A percentile compares a stretch with the other conserved stretches of the same genome.
These are phyloP conservation scores for Uria lomvia DNA, from an alignment of 2,113 vertebrate genomes.

Conservation along the genomic window DNA sequence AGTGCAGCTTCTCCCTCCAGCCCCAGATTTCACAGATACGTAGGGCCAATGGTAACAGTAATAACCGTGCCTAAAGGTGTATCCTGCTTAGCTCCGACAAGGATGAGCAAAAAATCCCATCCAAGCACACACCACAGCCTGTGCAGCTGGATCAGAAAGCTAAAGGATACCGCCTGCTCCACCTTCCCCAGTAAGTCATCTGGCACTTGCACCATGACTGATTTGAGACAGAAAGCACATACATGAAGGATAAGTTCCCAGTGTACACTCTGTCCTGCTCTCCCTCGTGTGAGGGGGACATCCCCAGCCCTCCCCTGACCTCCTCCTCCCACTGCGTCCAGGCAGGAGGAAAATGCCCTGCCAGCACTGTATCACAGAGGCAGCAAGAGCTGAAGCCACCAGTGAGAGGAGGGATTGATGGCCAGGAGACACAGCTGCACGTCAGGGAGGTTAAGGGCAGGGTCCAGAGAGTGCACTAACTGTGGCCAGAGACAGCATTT, in stretches of 20 bases:
- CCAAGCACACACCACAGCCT: accelerated
- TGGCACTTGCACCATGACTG: accelerated
- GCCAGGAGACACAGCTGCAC: not conserved
- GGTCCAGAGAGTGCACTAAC: accelerated
- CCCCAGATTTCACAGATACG: not conserved
- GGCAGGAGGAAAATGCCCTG: accelerated
- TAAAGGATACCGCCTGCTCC: not conserved
- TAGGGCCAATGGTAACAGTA: not conserved
- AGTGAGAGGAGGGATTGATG: accelerated
- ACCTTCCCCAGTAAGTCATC: accelerated
- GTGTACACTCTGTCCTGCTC: too few relatives aligned
- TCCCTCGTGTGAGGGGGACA: too few relatives aligned
- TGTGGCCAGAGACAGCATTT: not conserved
- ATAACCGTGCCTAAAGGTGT: not conserved
- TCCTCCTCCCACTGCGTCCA: accelerated
- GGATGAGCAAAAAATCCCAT: not conserved
- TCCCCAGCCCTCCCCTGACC: accelerated
- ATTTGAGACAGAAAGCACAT: not conserved
- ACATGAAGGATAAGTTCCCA: not conserved
- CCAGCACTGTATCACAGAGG: accelerated
- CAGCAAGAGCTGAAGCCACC: not conserved
- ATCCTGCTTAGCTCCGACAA: not conserved
- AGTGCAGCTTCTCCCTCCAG: not conserved
- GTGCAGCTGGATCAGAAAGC: not conserved
- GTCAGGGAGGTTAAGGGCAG: accelerated